These are phyloP conservation scores for Pangasius djambal DNA, from an alignment of 2,797 vertebrate genomes.

Conservation along the genomic window DNA sequence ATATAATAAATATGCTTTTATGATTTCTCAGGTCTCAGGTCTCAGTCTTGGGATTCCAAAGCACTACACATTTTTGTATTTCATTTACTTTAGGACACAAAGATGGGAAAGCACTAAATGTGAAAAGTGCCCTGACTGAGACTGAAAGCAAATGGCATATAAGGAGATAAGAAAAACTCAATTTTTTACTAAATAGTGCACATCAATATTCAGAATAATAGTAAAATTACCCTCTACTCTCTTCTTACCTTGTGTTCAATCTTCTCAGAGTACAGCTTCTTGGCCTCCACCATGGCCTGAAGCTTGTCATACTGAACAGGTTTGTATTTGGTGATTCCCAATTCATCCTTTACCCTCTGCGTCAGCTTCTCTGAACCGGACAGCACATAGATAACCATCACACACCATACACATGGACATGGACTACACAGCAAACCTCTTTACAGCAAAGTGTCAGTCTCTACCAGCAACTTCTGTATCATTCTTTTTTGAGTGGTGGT, in stretches of 20 bases:
- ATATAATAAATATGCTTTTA: neutral
- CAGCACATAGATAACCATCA: conserved; percentile 37
- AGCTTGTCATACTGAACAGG: conserved; percentile 81
- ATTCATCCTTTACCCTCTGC: conserved; percentile 73
- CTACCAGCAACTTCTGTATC: neutral
- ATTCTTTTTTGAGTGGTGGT: no score
- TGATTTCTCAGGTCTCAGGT: neutral
- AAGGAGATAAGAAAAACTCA: neutral
- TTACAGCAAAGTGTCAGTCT: neutral
- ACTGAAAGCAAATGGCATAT: neutral
- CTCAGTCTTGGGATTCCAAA: neutral
- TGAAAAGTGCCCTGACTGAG: neutral
- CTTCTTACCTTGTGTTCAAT: conserved; percentile 83
- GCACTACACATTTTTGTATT: neutral
- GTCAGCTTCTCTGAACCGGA: conserved; percentile 76
- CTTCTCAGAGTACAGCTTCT: conserved; percentile 76
- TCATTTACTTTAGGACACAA: neutral
- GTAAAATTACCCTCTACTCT: neutral
- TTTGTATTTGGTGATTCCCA: conserved; percentile 79
- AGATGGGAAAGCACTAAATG: neutral
- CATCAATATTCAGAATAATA: neutral
- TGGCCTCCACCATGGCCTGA: conserved; percentile 77
- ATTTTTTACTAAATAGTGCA: neutral
- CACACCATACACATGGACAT: neutral
- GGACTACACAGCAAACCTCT: neutral